These are phyloP conservation scores for Chaetorhynchus papuensis DNA, from an alignment of 2,113 vertebrate species.

Conservation along the genomic window DNA sequence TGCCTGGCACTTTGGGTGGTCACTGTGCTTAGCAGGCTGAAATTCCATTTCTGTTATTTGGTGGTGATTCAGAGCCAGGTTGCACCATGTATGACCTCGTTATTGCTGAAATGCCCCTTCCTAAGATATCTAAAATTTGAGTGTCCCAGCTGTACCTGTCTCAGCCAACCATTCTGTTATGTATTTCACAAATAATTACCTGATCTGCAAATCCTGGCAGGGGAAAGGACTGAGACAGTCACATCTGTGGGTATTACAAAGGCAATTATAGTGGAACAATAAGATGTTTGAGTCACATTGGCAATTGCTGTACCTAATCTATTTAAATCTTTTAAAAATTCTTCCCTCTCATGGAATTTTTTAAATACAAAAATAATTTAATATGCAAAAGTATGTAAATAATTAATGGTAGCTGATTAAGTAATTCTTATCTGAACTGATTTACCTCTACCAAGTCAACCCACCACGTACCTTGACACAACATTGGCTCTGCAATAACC, in stretches of 20 bases:
- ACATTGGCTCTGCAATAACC: neutral
- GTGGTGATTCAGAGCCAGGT: neutral
- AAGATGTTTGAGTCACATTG: rapidly evolving
- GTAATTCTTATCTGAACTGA: neutral
- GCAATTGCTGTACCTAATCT: neutral
- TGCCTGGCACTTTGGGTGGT: neutral
- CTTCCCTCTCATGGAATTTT: neutral
- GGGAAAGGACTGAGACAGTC: neutral
- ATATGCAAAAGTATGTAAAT: neutral
- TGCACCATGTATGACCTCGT: neutral
- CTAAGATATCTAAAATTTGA: neutral
- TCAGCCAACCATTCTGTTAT: neutral
- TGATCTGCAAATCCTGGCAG: neutral
- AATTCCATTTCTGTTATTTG: neutral
- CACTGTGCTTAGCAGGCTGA: neutral
- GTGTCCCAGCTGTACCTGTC: neutral
- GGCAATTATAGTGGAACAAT: neutral
- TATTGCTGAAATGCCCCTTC: neutral
- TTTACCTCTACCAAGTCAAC: neutral
- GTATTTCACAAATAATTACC: neutral
- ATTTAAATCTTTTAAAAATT: neutral
- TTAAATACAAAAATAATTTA: neutral
- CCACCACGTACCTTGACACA: neutral
- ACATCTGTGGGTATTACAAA: neutral
- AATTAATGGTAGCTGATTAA: neutral